phyloP scores from a whole-genome alignment of 2,888 invertebrate genomes.

The Phasia obesa region DNA sequence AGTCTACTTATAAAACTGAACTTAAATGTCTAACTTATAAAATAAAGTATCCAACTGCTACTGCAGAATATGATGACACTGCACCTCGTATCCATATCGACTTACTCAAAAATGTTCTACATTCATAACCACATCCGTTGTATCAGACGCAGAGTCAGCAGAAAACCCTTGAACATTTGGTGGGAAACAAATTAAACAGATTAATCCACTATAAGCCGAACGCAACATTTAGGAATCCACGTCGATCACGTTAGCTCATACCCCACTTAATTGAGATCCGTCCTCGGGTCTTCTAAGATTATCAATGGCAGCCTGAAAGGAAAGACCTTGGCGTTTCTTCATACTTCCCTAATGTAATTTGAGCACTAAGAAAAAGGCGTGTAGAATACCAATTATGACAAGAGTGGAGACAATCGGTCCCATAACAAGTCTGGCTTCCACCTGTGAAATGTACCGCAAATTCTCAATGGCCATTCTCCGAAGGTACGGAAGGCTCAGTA shows the following conservation, averaged over 20 bases:
- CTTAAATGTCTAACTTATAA: too few species aligned
- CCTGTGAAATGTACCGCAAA: conserved; percentile 4
- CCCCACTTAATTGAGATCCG: conserved; percentile 38
- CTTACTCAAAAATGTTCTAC: too few species aligned
- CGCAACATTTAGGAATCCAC: too few species aligned
- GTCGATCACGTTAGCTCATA: conserved; percentile 34
- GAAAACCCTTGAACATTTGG: too few species aligned
- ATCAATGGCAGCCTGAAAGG: conserved; percentile 30
- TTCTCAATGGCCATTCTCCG: background rate
- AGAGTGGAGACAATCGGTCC: background rate
- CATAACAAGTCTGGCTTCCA: conserved; percentile 14
- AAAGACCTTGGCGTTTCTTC: conserved; percentile 9
- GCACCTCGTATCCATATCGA: too few species aligned
- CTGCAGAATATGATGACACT: too few species aligned
- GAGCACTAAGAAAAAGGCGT: background rate
- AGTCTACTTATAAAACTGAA: too few species aligned
- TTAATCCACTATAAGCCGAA: too few species aligned
- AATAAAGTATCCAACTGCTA: too few species aligned
- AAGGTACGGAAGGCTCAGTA: conserved; percentile 42
- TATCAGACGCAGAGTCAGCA: too few species aligned
- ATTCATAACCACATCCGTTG: too few species aligned
- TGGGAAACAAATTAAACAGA: too few species aligned
- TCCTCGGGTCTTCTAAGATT: conserved; percentile 37
- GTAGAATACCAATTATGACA: background rate
- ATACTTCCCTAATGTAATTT: background rate